Percentiles rank a stretch among this genome's conserved stretches.
phyloP scores from a whole-genome alignment of 2,797 vertebrate genomes.

The Apogon talboti region DNA sequence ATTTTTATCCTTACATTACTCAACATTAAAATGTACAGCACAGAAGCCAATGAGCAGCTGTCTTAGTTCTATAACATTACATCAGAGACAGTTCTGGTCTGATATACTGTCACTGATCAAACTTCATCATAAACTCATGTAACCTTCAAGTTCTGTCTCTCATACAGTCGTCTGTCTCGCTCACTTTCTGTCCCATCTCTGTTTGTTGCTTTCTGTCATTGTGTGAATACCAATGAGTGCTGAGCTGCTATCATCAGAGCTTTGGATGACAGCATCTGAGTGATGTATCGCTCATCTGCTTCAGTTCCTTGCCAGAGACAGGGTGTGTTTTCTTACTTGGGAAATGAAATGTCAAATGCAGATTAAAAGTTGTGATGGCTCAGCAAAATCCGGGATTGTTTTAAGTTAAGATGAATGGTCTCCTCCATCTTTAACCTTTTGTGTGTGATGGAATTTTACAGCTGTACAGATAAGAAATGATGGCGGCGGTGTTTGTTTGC shows the following conservation, averaged over 20 bases:
- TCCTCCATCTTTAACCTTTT: constrained; percentile 25
- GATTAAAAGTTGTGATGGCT: constrained; percentile 62
- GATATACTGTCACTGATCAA: neutral
- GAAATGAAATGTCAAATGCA: constrained; percentile 73
- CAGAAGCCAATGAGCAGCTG: constrained; percentile 3
- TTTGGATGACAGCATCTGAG: constrained; percentile 53
- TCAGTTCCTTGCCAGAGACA: constrained; percentile 40
- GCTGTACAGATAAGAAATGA: constrained; percentile 45
- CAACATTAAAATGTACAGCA: neutral
- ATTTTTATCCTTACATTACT: too few relatives aligned
- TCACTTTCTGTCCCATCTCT: constrained; percentile 29
- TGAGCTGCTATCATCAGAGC: constrained; percentile 55
- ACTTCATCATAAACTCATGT: constrained; percentile 14
- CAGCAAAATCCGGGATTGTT: constrained; percentile 50
- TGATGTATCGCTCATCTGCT: constrained; percentile 61
- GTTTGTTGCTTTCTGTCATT: constrained; percentile 41
- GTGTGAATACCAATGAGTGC: constrained; percentile 68
- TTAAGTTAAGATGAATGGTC: constrained; percentile 47
- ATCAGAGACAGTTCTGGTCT: constrained; percentile 5
- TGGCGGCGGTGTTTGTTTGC: constrained; percentile 46
- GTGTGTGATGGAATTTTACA: constrained; percentile 49
- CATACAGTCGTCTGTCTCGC: constrained; percentile 23
- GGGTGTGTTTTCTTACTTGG: constrained; percentile 50
- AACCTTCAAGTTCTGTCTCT: constrained; percentile 29
- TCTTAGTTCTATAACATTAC: neutral